Evolutionary conservation across 35 echinoderm and acorn worm genomes (phyloP).

Genomic region (Anneissia japonica): DNA sequence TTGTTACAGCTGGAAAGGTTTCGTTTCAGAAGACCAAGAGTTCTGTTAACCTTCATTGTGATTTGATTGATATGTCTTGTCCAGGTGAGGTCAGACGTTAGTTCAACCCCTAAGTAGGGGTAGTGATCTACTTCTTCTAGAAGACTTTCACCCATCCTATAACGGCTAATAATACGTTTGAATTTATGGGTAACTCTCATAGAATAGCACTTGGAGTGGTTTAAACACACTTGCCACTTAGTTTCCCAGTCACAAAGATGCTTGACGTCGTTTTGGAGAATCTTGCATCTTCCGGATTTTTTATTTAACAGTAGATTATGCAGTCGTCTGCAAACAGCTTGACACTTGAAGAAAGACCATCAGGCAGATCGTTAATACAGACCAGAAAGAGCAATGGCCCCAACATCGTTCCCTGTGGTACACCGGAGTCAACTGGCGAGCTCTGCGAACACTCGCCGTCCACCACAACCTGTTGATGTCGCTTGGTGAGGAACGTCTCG

Average conservation of each 20-base stretch:
- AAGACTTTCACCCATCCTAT: constrained; percentile 7
- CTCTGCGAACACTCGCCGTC: not conserved
- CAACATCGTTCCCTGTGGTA: not conserved
- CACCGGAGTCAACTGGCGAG: not conserved
- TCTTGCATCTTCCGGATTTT: not conserved
- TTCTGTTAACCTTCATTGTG: not conserved
- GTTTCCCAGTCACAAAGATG: constrained; percentile 20
- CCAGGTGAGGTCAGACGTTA: not conserved
- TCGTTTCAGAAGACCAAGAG: not conserved
- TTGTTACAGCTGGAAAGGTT: not conserved
- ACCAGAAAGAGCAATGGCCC: not conserved
- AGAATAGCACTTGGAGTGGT: constrained; percentile 24
- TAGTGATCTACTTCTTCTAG: constrained; percentile 31
- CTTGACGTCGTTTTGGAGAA: not conserved
- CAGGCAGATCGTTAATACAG: not conserved
- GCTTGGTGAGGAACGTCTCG: not conserved
- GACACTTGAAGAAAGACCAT: not conserved
- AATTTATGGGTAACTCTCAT: constrained; percentile 33
- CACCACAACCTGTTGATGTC: not conserved
- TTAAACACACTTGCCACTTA: constrained; percentile 26
- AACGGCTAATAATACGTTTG: constrained; percentile 6
- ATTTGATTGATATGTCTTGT: not conserved
- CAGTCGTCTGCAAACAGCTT: not conserved
- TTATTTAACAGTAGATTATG: not conserved
- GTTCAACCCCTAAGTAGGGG: constrained; percentile 8